Evolutionary conservation across 2,888 invertebrate genomes (phyloP).

Genomic region (Xanthia icteritia): DNA sequence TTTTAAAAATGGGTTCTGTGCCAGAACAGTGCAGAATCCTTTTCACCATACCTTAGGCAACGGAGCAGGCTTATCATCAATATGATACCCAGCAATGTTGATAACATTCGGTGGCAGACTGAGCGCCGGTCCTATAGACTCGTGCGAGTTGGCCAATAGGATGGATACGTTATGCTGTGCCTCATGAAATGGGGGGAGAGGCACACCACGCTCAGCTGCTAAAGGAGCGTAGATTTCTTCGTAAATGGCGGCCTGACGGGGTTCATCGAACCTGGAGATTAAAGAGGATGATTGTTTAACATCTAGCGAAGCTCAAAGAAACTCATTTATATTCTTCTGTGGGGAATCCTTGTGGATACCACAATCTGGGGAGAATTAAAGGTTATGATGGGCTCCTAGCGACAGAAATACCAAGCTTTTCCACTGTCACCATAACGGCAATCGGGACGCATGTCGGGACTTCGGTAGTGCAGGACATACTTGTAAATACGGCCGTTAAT

Average conservation of each 20-base stretch:
- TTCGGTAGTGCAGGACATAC: neutral
- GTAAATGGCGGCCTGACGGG: conserved; percentile 62
- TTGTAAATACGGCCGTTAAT: too few species aligned
- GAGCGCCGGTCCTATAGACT: conserved; percentile 70
- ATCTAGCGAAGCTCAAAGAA: neutral
- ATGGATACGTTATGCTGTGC: conserved; percentile 75
- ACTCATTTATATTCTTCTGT: neutral
- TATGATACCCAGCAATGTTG: conserved; percentile 80
- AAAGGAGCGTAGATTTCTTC: conserved; percentile 68
- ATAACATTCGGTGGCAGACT: conserved; percentile 78
- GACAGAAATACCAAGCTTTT: neutral
- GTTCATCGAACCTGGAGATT: conserved; percentile 63
- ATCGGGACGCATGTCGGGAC: too few species aligned
- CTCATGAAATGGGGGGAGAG: conserved; percentile 68
- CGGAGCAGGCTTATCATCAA: conserved; percentile 71
- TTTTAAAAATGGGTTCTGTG: neutral
- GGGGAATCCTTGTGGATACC: neutral
- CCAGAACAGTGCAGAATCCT: neutral
- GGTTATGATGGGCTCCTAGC: neutral
- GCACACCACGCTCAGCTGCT: conserved; percentile 71
- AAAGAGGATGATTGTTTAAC: neutral
- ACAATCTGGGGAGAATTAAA: neutral
- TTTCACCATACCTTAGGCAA: conserved; percentile 75
- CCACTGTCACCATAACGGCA: neutral
- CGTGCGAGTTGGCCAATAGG: conserved; percentile 77